phyloP scores from a whole-genome alignment of 2,888 invertebrate genomes.

The Aspidiotus destructor region DNA sequence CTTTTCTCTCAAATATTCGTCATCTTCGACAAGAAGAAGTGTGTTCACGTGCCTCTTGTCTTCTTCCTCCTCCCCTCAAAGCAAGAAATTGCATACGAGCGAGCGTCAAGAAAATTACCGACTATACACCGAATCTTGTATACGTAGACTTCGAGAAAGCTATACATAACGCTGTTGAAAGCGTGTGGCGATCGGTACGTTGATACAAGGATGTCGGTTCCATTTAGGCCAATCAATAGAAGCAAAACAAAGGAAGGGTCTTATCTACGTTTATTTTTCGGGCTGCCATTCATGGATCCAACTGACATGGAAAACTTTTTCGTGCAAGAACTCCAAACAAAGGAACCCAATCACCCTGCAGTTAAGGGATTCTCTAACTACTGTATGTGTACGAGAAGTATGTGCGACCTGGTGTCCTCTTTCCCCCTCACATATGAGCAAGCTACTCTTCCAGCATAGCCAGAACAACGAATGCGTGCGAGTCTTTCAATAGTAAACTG shows the following conservation, averaged over 20 bases:
- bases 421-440: no score
- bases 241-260: not conserved
- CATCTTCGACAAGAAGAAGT: not conserved
- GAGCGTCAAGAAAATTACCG: not conserved
- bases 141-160: not conserved
- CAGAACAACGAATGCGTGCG: no score
- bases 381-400: conserved; percentile 1
- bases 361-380: not conserved
- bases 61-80: not conserved
- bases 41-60: not conserved
- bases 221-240: not conserved
- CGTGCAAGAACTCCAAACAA: not conserved
- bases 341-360: no score
- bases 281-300: not conserved
- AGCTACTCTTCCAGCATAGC: no score
- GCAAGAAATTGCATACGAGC: not conserved
- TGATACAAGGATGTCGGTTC: not conserved
- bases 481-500: no score
- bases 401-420: not conserved
- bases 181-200: not conserved
- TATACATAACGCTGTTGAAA: not conserved
- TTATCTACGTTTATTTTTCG: conserved; percentile 10
- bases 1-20: not conserved
- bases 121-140: not conserved
- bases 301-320: not conserved